Conservation (phyloP, 2,888 invertebrate genomes). For the Eumacrocentrus americanus region DNA sequence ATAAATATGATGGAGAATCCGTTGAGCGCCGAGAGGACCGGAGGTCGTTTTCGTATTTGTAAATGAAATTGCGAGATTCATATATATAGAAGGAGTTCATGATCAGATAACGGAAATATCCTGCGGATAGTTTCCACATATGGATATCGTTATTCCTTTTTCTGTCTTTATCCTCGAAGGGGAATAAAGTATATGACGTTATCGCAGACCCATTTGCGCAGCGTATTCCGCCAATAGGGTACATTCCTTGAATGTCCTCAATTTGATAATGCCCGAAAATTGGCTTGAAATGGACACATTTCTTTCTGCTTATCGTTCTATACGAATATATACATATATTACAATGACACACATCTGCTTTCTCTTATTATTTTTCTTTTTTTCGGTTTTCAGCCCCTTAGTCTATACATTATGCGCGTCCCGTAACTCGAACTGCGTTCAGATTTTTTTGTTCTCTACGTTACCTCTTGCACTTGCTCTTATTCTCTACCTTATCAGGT, state of each 20-base stretch:
- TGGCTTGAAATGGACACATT: background rate
- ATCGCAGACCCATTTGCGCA: background rate
- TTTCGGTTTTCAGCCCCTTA: conserved; percentile 7
- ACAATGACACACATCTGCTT: background rate
- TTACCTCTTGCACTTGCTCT: conserved; percentile 6
- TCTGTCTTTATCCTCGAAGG: background rate
- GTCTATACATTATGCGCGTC: conserved; percentile 4
- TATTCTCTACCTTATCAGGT: conserved; percentile 53
- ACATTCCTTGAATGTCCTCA: background rate
- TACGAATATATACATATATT: background rate
- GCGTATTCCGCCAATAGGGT: background rate
- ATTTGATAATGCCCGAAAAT: conserved; percentile 7
- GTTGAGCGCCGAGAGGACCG: conserved; percentile 1
- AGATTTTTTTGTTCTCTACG: background rate
- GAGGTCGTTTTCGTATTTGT: conserved; percentile 3
- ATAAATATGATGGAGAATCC: conserved; percentile 9
- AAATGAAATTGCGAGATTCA: conserved; percentile 7
- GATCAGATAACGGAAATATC: conserved; percentile 10
- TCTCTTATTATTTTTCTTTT: conserved; percentile 30
- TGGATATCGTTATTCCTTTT: conserved; percentile 1
- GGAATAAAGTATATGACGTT: conserved; percentile 1
- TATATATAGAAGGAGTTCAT: too few species aligned
- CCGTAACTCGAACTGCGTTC: conserved; percentile 17
- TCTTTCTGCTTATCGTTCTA: background rate
- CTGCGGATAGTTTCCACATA: conserved; percentile 3